Conservation (phyloP, 2,888 invertebrate genomes). For the Galeruca laticollis region DNA sequence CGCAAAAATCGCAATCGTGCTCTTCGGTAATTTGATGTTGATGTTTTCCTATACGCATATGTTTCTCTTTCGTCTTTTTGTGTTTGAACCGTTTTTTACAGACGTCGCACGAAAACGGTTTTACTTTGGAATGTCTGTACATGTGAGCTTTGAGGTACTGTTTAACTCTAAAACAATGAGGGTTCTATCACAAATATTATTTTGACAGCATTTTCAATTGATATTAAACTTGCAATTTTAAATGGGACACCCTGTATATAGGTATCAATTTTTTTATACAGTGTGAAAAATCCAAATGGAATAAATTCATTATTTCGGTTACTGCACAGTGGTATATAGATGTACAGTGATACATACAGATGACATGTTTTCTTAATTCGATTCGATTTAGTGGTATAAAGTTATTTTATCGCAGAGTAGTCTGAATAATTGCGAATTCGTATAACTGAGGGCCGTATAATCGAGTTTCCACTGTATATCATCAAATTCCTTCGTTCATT, state of each 20-base stretch:
- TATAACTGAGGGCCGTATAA: too few species aligned
- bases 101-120: constrained; percentile 69
- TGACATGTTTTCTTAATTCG: too few species aligned
- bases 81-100: constrained; percentile 66
- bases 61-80: constrained; percentile 57
- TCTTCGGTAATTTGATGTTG: constrained; percentile 37
- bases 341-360: too few species aligned
- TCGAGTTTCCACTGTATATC: too few species aligned
- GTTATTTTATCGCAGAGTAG: too few species aligned
- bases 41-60: constrained; percentile 48
- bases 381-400: too few species aligned
- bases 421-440: too few species aligned
- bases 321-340: too few species aligned
- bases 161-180: constrained; percentile 61
- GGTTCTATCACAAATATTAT: too few species aligned
- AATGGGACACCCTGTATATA: background rate
- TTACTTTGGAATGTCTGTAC: constrained; percentile 69
- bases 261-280: background rate
- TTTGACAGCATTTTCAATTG: background rate
- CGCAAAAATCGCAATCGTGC: constrained; percentile 50
- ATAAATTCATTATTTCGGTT: too few species aligned
- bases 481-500: too few species aligned
- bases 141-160: constrained; percentile 72
- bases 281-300: too few species aligned
- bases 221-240: background rate